Conservation (phyloP, 2,888 invertebrate genomes). For the Caenorhabditis sp. region DNA sequence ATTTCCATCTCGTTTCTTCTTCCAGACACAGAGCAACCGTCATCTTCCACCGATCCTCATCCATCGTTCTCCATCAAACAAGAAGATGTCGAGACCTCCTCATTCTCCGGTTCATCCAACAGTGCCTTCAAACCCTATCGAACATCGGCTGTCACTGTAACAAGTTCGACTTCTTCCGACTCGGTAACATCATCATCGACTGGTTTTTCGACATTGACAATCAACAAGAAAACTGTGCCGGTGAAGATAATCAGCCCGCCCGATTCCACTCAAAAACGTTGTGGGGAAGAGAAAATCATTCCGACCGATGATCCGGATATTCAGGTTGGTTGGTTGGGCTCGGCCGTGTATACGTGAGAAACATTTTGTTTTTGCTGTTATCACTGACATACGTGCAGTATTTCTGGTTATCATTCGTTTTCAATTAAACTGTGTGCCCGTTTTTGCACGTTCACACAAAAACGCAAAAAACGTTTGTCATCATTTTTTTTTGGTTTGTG, state of each 20-base stretch:
- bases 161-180: constrained; percentile 1
- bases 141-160: constrained; percentile 10
- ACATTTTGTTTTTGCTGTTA: constrained; percentile 7
- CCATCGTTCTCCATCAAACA: background rate
- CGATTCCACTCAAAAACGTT: background rate
- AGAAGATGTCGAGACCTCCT: background rate
- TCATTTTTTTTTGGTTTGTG: background rate
- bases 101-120: constrained; percentile 15
- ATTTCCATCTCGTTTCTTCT: constrained; percentile 1
- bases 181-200: constrained; percentile 5
- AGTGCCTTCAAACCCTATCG: constrained; percentile 39
- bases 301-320: constrained; percentile 39
- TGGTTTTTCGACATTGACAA: constrained; percentile 1
- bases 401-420: background rate
- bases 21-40: background rate
- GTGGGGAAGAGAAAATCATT: constrained; percentile 18
- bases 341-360: constrained; percentile 9
- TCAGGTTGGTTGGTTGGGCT: constrained; percentile 27
- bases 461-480: background rate
- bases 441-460: background rate
- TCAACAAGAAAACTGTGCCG: constrained; percentile 11
- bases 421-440: background rate
- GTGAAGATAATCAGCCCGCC: constrained; percentile 15
- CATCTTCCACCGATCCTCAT: background rate
- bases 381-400: background rate